A percentile compares a stretch with the other conserved stretches of the same genome.
Conservation (phyloP, 92 coral and sea anemone genomes). For the Micromussa lordhowensis region DNA sequence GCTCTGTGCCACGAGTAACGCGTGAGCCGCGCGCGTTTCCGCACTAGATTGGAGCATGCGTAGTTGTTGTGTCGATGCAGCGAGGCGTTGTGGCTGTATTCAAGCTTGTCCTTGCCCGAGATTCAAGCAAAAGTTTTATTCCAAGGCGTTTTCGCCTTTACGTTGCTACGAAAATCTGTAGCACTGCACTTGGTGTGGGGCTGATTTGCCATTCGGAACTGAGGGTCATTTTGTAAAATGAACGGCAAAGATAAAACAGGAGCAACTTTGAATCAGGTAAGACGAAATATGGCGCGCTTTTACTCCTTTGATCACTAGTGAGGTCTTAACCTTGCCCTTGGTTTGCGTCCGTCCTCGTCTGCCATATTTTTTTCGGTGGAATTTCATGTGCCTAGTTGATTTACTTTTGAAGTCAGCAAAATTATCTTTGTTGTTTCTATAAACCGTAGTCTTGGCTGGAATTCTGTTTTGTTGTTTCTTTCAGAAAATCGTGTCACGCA, state of each 20-base stretch:
- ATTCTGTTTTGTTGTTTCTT: conserved; percentile 30
- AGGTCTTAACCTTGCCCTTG: conserved; percentile 9
- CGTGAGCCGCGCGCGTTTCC: conserved; percentile 28
- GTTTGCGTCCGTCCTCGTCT: neutral
- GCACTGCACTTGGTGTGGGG: conserved; percentile 16
- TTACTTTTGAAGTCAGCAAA: conserved; percentile 1
- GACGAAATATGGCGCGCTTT: conserved; percentile 7
- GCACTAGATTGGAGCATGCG: conserved; percentile 34
- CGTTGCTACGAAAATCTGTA: conserved; percentile 12
- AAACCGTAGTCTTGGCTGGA: conserved; percentile 18
- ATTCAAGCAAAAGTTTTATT: neutral
- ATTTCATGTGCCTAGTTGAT: neutral
- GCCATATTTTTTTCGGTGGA: neutral
- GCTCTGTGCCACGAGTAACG: conserved; percentile 3
- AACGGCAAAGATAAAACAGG: conserved; percentile 64
- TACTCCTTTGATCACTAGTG: conserved; percentile 2
- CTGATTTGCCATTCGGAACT: neutral
- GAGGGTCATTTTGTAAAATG: conserved; percentile 44
- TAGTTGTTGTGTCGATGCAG: neutral
- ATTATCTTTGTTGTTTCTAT: conserved; percentile 25
- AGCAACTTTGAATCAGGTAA: conserved; percentile 70
- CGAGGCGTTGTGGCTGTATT: conserved; percentile 57
- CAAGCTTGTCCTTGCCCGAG: conserved; percentile 3
- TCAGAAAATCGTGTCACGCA: conserved; percentile 42
- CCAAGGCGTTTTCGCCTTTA: conserved; percentile 38